Percentiles rank a stretch among this genome's conserved stretches.
Evolutionary conservation across 2,888 invertebrate genomes (phyloP).

Genomic region (Cosmia pyralina): DNA sequence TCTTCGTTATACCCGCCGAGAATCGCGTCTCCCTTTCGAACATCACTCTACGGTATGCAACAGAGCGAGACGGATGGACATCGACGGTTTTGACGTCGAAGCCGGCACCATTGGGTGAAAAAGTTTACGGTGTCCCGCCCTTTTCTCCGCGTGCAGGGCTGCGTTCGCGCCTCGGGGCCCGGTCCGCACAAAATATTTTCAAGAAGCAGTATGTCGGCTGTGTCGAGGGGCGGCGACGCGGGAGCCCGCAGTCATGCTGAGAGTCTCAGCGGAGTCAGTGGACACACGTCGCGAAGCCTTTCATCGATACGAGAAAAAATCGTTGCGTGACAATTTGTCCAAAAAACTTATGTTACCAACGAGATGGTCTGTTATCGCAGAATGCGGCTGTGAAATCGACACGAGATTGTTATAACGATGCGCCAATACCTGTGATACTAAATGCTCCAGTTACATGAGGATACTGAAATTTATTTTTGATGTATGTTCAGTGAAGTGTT

Average conservation of each 20-base stretch:
- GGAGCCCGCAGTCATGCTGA: slow-evolving; percentile 90
- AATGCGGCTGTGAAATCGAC: slow-evolving; percentile 72
- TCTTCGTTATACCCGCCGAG: slow-evolving; percentile 77
- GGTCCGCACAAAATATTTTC: slow-evolving; percentile 81
- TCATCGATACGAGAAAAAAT: slow-evolving; percentile 85
- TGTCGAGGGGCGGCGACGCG: slow-evolving; percentile 88
- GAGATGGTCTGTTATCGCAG: slow-evolving; percentile 66
- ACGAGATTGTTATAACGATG: slow-evolving; percentile 83
- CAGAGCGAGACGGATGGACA: slow-evolving; percentile 74
- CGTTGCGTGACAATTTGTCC: slow-evolving; percentile 82
- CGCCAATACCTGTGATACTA: slow-evolving; percentile 84
- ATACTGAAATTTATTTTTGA: slow-evolving; percentile 82
- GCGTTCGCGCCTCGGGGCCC: slow-evolving; percentile 83
- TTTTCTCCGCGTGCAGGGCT: slow-evolving; percentile 80
- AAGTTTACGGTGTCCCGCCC: slow-evolving; percentile 85
- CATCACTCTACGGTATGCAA: slow-evolving; percentile 32
- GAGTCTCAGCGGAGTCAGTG: slow-evolving; percentile 88
- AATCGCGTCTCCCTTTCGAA: slow-evolving; percentile 69
- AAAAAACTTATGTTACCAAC: slow-evolving; percentile 79
- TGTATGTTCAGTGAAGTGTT: slow-evolving; percentile 85
- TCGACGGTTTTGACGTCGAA: slow-evolving; percentile 61
- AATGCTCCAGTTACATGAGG: slow-evolving; percentile 79
- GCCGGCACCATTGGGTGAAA: slow-evolving; percentile 84
- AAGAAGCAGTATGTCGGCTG: slow-evolving; percentile 88
- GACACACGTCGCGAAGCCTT: slow-evolving; percentile 87